Conservation (phyloP, 2,797 vertebrate genomes). For the Poecilia gillii region DNA sequence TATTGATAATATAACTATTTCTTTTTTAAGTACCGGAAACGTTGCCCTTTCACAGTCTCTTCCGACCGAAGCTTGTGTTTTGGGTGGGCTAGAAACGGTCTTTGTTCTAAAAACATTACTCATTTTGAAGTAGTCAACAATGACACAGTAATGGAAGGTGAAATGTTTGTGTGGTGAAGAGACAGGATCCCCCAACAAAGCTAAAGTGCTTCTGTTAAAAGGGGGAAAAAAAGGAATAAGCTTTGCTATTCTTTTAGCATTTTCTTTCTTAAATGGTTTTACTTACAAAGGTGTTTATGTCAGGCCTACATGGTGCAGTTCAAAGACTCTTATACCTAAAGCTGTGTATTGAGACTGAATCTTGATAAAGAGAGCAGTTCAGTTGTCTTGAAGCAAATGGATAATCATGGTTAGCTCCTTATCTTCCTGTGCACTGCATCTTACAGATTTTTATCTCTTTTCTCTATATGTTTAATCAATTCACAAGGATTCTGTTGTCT, state of each 20-base stretch:
- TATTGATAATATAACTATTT: slow-evolving; percentile 1
- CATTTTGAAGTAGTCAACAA: background rate
- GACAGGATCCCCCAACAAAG: background rate
- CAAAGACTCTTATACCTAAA: background rate
- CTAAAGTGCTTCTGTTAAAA: background rate
- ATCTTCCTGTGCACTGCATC: background rate
- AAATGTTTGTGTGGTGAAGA: background rate
- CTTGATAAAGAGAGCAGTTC: background rate
- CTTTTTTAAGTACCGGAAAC: background rate
- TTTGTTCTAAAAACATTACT: background rate
- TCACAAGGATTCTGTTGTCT: too few relatives aligned
- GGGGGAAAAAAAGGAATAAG: background rate
- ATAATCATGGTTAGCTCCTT: background rate
- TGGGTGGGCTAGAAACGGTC: background rate
- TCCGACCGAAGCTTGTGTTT: background rate
- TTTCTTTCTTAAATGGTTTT: background rate
- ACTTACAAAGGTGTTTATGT: background rate
- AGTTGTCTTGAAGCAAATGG: background rate
- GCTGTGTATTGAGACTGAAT: background rate
- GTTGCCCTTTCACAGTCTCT: background rate
- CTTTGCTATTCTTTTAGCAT: background rate
- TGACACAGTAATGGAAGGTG: background rate
- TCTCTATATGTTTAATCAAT: too few relatives aligned
- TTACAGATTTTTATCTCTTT: background rate
- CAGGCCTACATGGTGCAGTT: background rate